phyloP scores from a whole-genome alignment of 1,140 invertebrate genomes.

The Hycleus phaleratus region DNA sequence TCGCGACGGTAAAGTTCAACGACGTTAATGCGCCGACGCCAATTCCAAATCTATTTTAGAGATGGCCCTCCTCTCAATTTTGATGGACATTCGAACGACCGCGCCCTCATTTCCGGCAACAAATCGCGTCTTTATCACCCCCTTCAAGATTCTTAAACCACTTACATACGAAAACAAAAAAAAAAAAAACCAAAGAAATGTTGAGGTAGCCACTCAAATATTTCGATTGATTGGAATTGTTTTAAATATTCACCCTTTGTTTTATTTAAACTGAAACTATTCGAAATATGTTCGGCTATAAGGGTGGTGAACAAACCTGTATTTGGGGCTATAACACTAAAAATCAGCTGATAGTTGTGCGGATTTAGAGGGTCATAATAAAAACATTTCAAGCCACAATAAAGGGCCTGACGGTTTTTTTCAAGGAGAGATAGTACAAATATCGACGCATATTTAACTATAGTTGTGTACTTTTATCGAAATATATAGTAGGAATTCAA shows the following conservation, averaged over 20 bases:
- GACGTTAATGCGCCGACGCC: constrained; percentile 30
- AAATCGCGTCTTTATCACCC: constrained; percentile 36
- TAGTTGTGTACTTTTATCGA: too few species aligned
- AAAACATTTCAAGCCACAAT: constrained; percentile 25
- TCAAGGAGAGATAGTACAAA: constrained; percentile 4
- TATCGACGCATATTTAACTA: not conserved
- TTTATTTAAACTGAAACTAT: too few species aligned
- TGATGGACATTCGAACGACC: constrained; percentile 40
- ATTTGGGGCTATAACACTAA: constrained; percentile 7
- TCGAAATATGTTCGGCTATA: too few species aligned
- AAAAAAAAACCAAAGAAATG: not conserved
- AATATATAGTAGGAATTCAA: not conserved
- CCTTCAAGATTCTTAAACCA: constrained; percentile 1
- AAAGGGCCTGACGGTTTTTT: constrained; percentile 26
- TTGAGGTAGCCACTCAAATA: too few species aligned
- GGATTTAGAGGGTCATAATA: constrained; percentile 25
- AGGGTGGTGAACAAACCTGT: too few species aligned
- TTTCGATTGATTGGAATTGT: too few species aligned
- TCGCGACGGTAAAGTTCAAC: constrained; percentile 26
- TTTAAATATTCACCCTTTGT: too few species aligned
- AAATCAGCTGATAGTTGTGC: constrained; percentile 28
- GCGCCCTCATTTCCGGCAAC: constrained; percentile 38
- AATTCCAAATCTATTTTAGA: constrained; percentile 31
- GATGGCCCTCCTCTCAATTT: constrained; percentile 40
- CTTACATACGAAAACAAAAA: not conserved